phyloP scores from a whole-genome alignment of 2,888 invertebrate species.

The Pocota personata region DNA sequence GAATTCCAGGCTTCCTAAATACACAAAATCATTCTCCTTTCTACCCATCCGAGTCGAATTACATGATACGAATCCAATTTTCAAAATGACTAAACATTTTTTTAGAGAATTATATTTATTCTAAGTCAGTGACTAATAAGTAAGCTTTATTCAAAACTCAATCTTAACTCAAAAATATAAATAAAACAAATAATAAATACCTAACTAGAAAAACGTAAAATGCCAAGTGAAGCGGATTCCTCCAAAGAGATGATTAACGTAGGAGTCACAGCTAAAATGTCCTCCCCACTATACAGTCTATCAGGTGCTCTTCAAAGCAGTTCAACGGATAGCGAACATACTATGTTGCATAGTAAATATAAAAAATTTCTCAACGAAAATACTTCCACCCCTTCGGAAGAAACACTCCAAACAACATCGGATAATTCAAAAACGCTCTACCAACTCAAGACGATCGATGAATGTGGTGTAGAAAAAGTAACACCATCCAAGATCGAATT shows the following conservation, averaged over 20 bases:
- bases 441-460: conserved; percentile 76
- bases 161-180: neutral
- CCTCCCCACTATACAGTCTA: conserved; percentile 78
- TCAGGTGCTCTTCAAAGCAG: conserved; percentile 75
- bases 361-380: conserved; percentile 68
- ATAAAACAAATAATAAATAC: neutral
- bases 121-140: too few species aligned
- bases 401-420: conserved; percentile 39
- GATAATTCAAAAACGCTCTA: conserved; percentile 77
- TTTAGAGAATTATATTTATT: too few species aligned
- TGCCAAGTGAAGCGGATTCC: conserved; percentile 4
- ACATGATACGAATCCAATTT: too few species aligned
- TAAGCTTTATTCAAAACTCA: neutral
- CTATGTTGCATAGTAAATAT: conserved; percentile 58
- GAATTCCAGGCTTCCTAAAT: too few species aligned
- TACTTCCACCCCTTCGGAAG: conserved; percentile 68
- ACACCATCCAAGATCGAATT: conserved; percentile 80
- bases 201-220: neutral
- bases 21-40: too few species aligned
- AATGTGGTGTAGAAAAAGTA: conserved; percentile 37
- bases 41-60: too few species aligned
- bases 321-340: conserved; percentile 79
- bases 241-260: conserved; percentile 75
- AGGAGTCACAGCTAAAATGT: conserved; percentile 80
- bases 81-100: too few species aligned